Evolutionary conservation across 2,888 invertebrate genomes (phyloP).

Genomic region (Criorhina ranunculi): DNA sequence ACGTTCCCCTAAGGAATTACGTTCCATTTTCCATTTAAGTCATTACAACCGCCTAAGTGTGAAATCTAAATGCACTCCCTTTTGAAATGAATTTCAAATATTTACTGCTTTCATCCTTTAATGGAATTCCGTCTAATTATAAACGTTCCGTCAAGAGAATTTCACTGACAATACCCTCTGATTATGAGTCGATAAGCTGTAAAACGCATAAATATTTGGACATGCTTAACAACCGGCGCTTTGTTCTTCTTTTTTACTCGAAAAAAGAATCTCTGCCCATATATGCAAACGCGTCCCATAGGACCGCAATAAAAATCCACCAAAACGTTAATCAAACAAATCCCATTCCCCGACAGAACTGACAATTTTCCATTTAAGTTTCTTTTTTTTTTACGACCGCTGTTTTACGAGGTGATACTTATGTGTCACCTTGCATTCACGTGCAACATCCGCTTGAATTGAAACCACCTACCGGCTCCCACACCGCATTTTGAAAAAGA

Average conservation of each 20-base stretch:
- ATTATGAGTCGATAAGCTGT: conserved; percentile 19
- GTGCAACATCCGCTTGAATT: conserved; percentile 35
- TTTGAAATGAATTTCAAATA: conserved; percentile 14
- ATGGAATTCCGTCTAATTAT: conserved; percentile 6
- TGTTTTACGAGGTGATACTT: conserved; percentile 69
- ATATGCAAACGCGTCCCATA: conserved; percentile 19
- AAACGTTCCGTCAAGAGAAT: conserved; percentile 2
- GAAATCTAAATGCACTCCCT: neutral
- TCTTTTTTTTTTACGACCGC: conserved; percentile 36
- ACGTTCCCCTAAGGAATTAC: neutral
- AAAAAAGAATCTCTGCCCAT: neutral
- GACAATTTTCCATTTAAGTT: conserved; percentile 63
- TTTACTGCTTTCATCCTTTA: conserved; percentile 11
- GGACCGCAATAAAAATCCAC: conserved; percentile 61
- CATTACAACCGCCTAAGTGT: conserved; percentile 2
- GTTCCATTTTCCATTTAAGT: neutral
- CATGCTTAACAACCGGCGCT: conserved; percentile 26
- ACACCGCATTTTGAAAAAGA: neutral
- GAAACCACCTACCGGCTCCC: neutral
- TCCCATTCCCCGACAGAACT: conserved; percentile 59
- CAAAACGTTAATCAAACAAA: conserved; percentile 68
- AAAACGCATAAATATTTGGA: conserved; percentile 31
- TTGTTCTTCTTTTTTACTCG: conserved; percentile 6
- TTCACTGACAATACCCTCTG: conserved; percentile 26
- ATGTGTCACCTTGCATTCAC: conserved; percentile 62